phyloP scores from a whole-genome alignment of 2,113 vertebrate genomes.

The Nothoprocta perdicaria region DNA sequence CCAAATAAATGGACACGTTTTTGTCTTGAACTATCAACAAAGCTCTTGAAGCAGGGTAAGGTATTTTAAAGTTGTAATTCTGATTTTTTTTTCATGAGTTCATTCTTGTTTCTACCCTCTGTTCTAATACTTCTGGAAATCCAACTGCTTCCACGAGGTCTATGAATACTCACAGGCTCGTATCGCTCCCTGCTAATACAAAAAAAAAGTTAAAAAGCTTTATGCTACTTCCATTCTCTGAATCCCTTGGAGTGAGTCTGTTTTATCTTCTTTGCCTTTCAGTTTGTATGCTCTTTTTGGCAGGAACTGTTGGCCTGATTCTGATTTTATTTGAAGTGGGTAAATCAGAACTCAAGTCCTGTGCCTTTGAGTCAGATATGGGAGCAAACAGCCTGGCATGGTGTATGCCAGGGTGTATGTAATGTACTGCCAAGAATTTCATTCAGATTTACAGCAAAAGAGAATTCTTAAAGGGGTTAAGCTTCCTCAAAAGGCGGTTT shows the following conservation, averaged over 20 bases:
- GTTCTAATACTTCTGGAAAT: not conserved
- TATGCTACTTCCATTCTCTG: slow-evolving; percentile 30
- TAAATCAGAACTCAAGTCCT: slow-evolving; percentile 51
- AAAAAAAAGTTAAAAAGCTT: slow-evolving; percentile 34
- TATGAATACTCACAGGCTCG: not conserved
- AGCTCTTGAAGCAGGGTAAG: not conserved
- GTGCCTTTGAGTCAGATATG: slow-evolving; percentile 32
- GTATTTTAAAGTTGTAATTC: slow-evolving; percentile 6
- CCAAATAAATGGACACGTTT: not conserved
- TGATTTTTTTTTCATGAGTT: not conserved
- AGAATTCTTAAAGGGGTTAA: slow-evolving; percentile 58
- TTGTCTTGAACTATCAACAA: not conserved
- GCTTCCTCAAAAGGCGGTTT: slow-evolving; percentile 41
- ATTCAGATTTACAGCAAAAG: slow-evolving; percentile 10
- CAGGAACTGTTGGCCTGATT: slow-evolving; percentile 54
- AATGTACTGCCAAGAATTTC: slow-evolving; percentile 37
- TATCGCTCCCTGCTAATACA: slow-evolving; percentile 17
- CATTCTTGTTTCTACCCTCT: slow-evolving; percentile 1
- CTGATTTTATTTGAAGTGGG: slow-evolving; percentile 47
- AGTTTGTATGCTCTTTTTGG: slow-evolving; percentile 49
- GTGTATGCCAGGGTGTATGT: not conserved
- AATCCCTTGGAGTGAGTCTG: slow-evolving; percentile 36
- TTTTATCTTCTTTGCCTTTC: slow-evolving; percentile 60
- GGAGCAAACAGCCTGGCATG: slow-evolving; percentile 16
- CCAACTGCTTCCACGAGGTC: not conserved